These are phyloP conservation scores for Serinus canaria DNA, from an alignment of 2,113 vertebrate species.

Conservation along the genomic window DNA sequence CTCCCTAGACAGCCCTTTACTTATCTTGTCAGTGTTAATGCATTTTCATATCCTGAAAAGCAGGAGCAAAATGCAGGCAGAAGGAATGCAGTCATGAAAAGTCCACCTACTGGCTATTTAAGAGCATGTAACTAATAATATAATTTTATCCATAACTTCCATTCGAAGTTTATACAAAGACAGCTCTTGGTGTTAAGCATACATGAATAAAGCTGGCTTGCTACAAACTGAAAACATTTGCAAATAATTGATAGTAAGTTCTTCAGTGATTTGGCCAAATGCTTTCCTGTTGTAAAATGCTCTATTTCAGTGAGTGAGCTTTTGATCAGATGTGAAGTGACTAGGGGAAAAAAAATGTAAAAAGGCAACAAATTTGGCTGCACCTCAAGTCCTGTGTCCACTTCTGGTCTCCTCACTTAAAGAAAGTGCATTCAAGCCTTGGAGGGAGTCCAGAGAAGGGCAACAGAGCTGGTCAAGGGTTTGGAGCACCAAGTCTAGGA, in stretches of 20 bases:
- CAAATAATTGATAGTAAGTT: background rate
- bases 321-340: background rate
- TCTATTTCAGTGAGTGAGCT: background rate
- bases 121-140: background rate
- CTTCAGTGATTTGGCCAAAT: background rate
- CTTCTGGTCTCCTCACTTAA: background rate
- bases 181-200: background rate
- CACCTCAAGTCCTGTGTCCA: background rate
- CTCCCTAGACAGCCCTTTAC: background rate
- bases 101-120: background rate
- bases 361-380: background rate
- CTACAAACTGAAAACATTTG: background rate
- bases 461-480: accelerated
- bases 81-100: background rate
- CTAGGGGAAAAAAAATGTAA: background rate
- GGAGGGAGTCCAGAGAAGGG: background rate
- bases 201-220: background rate
- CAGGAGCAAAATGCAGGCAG: background rate
- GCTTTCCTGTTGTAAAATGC: background rate
- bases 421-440: background rate
- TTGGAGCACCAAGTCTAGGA: background rate
- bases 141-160: background rate
- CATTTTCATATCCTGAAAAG: background rate
- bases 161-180: background rate
- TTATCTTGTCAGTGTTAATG: background rate